Base-by-base conservation (phyloP, 2,113 vertebrate genomes). In the Gopherus evgoodei region DNA sequence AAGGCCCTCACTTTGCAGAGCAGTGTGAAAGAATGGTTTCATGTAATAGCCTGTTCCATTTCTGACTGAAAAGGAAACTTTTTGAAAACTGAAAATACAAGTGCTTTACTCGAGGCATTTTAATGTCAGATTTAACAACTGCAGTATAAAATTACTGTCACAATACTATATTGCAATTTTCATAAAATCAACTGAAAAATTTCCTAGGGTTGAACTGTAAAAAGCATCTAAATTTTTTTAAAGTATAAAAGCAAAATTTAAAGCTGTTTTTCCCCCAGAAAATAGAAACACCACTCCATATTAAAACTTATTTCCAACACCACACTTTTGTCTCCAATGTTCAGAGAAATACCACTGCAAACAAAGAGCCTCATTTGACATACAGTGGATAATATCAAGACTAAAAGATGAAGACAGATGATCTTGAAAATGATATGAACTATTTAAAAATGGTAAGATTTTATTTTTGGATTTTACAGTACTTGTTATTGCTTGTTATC, bases 51-150 rank as follows among this genome's bases (percentile, higher is more conserved):
- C 59, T 93, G 19, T 89, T 90, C 59, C 22, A 88, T 6, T 93
- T 93, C 81, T 83, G 47, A 69, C 72, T 79, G 65, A 38, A 81
- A 90, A 69, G 54, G 56, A 72, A 94, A 84, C 62, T 90, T 97
- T 54, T 57, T 91, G 4, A 88, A 86, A 87, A 91, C 27, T 86
- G 56, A 47, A 88, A 72, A 78, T 93, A 21, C 42, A 4, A 5
- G 4, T 78, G 87, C 76, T 82, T 95, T 91, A 95, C 24, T 82
- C 90, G 62, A 83, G 7, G 1, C 62, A 93, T 94, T 93, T 97
- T 95, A 97, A 88, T 94, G 93, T 54, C 14, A 89, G 31, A 95
- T 91, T 96, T 96, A 97, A 95, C 47, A 96, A 95, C 19, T 54
- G 35, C 35, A 94, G 56, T 75, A 90, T 72, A 96, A 96, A 97